Base-by-base conservation (phyloP, 2,888 invertebrate genomes). In the Volucella inflata region DNA sequence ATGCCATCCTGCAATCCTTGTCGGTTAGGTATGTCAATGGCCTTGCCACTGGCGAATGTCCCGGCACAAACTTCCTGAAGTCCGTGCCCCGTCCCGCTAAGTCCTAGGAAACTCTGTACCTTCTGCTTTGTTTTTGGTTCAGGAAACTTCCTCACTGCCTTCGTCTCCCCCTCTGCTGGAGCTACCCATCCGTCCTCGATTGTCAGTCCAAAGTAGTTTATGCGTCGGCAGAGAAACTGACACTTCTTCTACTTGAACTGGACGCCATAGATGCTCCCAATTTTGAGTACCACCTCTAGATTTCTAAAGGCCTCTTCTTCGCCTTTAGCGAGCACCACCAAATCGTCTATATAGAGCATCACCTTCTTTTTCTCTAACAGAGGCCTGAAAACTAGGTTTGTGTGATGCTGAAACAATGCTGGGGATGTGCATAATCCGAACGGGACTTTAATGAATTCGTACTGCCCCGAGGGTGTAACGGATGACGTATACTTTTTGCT, bases 291-390 rank as follows among this genome's bases (percentile, higher is more conserved):
- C 11, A 42, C 53, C 10, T 40, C 40, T 6, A 64, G 16, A 12
- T 70, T 62, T 0, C 1, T 11, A 11, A 83, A 14, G 12, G 62
- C 51, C 21, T n/a, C n/a, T n/a, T n/a, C n/a, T n/a, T n/a, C n/a
- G n/a, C n/a, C n/a, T n/a, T n/a, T n/a, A n/a, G n/a, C 59, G 0
- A 67, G 60, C 12, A 89, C 76, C 11, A 89, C 50, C 2, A 89
- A 9, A 74, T 90, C 89, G 55, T 89, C 89, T 72, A 89, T 87
- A 57, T 89, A 89, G 0, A 76, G 38, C 10, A 71, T n/a, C 2
- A 84, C 64, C 0, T 55, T 48, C n/a, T 50, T 50, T 11, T 17
- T n/a, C 2, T 21, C 12, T 2, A 82, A 38, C 3, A 76, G 38
- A 0, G 71, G 64, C n/a, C 55, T 62, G 36, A 83, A 78, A 0